phyloP scores from a whole-genome alignment of 1,140 invertebrate species.

The Ips nitidus region DNA sequence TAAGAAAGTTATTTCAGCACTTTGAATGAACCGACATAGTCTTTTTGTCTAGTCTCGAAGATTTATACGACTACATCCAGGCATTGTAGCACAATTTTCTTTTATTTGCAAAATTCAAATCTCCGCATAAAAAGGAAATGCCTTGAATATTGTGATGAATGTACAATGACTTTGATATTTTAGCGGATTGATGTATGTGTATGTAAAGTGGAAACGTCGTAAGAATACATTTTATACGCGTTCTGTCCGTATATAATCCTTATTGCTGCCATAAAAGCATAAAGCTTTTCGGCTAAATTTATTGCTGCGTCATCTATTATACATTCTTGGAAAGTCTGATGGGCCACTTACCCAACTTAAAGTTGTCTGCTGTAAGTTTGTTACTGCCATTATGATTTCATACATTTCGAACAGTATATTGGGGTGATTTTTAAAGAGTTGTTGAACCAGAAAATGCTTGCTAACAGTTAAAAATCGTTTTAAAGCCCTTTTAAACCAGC shows the following conservation, averaged over 20 bases:
- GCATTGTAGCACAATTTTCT: constrained; percentile 20
- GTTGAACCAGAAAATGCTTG: too few species aligned
- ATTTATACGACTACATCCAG: constrained; percentile 18
- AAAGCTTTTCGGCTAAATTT: constrained; percentile 18
- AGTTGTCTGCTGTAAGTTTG: background rate
- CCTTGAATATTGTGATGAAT: constrained; percentile 24
- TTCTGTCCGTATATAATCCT: constrained; percentile 22
- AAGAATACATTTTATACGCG: constrained; percentile 22
- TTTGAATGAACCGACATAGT: background rate
- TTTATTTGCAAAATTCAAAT: constrained; percentile 27
- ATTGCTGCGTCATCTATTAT: constrained; percentile 22
- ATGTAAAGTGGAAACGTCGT: constrained; percentile 23
- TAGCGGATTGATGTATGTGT: constrained; percentile 29
- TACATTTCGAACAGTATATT: too few species aligned
- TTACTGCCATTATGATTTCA: too few species aligned
- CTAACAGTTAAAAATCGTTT: background rate
- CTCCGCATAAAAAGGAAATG: constrained; percentile 27
- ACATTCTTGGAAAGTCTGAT: background rate
- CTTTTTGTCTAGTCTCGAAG: constrained; percentile 7
- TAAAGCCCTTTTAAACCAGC: constrained; percentile 12
- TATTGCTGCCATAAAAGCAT: constrained; percentile 25
- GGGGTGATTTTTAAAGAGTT: too few species aligned
- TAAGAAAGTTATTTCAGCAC: constrained; percentile 4
- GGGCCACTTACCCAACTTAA: background rate
- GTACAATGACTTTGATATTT: constrained; percentile 31